Conservation (phyloP, 2,113 vertebrate species). For the Thunnus thynnus region DNA sequence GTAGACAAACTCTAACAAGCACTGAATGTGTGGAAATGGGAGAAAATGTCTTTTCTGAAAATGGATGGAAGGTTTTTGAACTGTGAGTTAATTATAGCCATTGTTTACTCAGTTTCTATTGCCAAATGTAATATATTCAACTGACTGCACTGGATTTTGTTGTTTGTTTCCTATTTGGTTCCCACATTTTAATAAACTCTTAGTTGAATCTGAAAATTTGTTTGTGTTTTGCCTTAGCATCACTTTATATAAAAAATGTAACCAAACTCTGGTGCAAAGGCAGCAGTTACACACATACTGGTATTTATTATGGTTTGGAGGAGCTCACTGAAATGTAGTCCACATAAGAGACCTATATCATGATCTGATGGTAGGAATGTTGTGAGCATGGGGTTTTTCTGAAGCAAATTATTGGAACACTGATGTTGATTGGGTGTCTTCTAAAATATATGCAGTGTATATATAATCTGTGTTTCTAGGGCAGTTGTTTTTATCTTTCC, state of each 20-base stretch:
- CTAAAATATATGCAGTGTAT: neutral
- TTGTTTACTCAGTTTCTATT: too few species aligned
- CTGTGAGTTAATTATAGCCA: neutral
- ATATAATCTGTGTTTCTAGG: neutral
- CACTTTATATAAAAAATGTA: too few species aligned
- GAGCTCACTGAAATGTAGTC: constrained; percentile 1
- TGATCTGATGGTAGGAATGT: too few species aligned
- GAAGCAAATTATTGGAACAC: neutral
- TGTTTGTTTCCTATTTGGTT: neutral
- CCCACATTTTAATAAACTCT: constrained; percentile 6
- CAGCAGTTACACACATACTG: too few species aligned
- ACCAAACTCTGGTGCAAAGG: neutral
- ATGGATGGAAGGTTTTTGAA: neutral
- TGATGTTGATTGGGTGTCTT: neutral
- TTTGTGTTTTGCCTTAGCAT: neutral
- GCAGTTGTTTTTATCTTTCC: neutral
- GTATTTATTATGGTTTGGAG: neutral
- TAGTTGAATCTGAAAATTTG: neutral
- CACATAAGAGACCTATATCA: constrained; percentile 5
- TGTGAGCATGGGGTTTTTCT: neutral
- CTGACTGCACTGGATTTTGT: neutral
- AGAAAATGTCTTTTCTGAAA: neutral
- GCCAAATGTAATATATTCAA: neutral
- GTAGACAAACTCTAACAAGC: neutral
- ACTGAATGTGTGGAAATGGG: neutral